phyloP scores from a whole-genome alignment of 2,888 invertebrate genomes.

The Taenaris catops region DNA sequence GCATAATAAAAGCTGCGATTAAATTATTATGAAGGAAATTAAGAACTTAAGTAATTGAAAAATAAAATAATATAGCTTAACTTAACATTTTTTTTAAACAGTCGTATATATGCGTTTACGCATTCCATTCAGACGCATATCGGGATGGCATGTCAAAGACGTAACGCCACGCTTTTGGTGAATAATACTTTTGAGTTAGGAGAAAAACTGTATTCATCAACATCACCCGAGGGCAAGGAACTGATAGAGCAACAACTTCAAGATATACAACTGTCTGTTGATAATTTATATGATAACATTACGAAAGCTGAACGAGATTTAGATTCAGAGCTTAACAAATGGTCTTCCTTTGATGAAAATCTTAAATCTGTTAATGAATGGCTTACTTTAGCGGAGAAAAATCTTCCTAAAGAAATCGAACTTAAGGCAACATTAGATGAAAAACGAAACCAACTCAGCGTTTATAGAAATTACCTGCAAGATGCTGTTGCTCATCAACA shows the following conservation, averaged over 20 bases:
- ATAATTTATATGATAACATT: constrained; percentile 89
- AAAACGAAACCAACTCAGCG: constrained; percentile 92
- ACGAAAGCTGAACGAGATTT: constrained; percentile 89
- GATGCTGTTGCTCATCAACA: constrained; percentile 92
- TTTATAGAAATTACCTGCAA: constrained; percentile 89
- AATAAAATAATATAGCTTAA: too few relatives aligned
- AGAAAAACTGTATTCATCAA: constrained; percentile 92
- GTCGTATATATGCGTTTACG: too few relatives aligned
- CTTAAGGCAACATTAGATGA: constrained; percentile 93
- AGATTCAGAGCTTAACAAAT: constrained; percentile 90
- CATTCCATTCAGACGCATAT: too few relatives aligned
- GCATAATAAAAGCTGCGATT: too few relatives aligned
- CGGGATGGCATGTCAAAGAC: too few relatives aligned
- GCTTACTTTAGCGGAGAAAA: constrained; percentile 87
- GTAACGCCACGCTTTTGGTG: constrained; percentile 85
- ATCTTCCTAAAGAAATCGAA: constrained; percentile 88
- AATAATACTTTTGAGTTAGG: constrained; percentile 93
- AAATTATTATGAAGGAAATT: too few relatives aligned
- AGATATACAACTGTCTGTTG: constrained; percentile 90
- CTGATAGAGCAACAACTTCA: constrained; percentile 90
- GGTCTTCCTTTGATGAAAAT: constrained; percentile 95
- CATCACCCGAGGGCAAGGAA: constrained; percentile 93
- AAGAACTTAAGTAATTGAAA: too few relatives aligned
- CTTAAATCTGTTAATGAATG: constrained; percentile 88
- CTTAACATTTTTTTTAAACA: too few relatives aligned